phyloP scores from a whole-genome alignment of 2,113 vertebrate genomes.

The Turdus rufiventris region DNA sequence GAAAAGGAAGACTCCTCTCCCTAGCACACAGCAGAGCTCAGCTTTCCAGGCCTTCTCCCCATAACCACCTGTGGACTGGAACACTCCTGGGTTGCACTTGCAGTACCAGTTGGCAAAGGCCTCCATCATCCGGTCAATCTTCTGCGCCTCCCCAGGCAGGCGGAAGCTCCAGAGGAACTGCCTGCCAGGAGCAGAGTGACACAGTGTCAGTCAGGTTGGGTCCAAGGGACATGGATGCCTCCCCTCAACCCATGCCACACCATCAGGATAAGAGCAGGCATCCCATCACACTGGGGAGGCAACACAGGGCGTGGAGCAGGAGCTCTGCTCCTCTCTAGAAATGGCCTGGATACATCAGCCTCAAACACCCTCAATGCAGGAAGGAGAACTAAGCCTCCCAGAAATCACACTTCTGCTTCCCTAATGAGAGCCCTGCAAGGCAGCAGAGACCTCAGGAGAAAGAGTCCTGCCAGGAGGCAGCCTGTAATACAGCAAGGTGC shows the following conservation, averaged over 20 bases:
- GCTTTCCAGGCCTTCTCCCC: not conserved
- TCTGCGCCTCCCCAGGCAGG: slow-evolving; percentile 93
- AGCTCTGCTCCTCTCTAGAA: not conserved
- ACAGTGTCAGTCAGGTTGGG: not conserved
- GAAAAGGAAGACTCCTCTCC: not conserved
- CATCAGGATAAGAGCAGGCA: not conserved
- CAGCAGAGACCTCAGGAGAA: not conserved
- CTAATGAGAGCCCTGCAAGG: not conserved
- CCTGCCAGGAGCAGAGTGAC: slow-evolving; percentile 57
- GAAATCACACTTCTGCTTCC: not conserved
- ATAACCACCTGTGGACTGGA: slow-evolving; percentile 87
- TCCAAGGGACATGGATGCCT: not conserved
- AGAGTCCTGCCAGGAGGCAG: not conserved
- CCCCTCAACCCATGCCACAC: not conserved
- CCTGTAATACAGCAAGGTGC: not conserved
- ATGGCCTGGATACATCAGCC: not conserved
- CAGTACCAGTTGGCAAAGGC: slow-evolving; percentile 90
- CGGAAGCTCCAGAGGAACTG: slow-evolving; percentile 98
- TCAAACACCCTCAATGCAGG: not conserved
- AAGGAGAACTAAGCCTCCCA: not conserved
- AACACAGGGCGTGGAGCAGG: not conserved
- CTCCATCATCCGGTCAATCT: slow-evolving; percentile 98
- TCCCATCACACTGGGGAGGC: not conserved
- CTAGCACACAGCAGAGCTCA: not conserved
- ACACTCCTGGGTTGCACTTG: slow-evolving; percentile 84